These are phyloP conservation scores for Chionoecetes opilio DNA, from an alignment of 1,140 invertebrate species.

Conservation along the genomic window DNA sequence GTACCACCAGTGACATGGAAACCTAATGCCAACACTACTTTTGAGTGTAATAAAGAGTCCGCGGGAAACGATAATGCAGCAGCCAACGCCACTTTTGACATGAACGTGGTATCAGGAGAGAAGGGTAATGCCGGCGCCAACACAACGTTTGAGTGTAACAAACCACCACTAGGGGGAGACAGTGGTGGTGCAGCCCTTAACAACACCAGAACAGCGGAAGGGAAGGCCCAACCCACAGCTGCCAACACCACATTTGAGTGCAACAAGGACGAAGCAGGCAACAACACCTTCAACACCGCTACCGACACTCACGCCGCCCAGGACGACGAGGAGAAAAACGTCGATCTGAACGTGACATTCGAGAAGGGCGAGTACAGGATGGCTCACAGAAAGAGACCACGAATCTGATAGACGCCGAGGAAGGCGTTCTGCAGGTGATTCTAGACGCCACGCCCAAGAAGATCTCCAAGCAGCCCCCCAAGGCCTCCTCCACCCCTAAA, in stretches of 20 bases:
- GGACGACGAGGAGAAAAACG: neutral
- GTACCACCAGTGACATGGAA: neutral
- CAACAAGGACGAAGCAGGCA: neutral
- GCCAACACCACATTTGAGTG: conserved; percentile 58
- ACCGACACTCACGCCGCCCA: neutral
- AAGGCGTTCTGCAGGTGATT: conserved; percentile 59
- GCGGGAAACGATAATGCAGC: too few relatives aligned
- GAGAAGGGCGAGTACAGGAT: conserved; percentile 65
- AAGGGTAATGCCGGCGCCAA: neutral
- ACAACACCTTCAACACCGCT: neutral
- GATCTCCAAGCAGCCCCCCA: neutral
- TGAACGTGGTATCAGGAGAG: neutral
- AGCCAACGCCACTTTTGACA: conserved; percentile 58
- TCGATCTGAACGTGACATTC: conserved; percentile 63
- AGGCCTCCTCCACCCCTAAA: conserved; percentile 58
- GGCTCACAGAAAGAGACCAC: conserved; percentile 58
- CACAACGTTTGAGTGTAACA: too few relatives aligned
- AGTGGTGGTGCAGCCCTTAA: neutral
- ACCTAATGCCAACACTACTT: conserved; percentile 31
- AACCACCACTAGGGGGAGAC: too few relatives aligned
- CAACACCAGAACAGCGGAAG: neutral
- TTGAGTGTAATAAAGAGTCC: neutral
- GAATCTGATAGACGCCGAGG: conserved; percentile 69
- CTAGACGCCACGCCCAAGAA: conserved; percentile 67
- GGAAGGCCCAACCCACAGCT: too few relatives aligned